Evolutionary conservation across 1,140 invertebrate genomes (phyloP).

Genomic region (Agraylea sexmaculata): DNA sequence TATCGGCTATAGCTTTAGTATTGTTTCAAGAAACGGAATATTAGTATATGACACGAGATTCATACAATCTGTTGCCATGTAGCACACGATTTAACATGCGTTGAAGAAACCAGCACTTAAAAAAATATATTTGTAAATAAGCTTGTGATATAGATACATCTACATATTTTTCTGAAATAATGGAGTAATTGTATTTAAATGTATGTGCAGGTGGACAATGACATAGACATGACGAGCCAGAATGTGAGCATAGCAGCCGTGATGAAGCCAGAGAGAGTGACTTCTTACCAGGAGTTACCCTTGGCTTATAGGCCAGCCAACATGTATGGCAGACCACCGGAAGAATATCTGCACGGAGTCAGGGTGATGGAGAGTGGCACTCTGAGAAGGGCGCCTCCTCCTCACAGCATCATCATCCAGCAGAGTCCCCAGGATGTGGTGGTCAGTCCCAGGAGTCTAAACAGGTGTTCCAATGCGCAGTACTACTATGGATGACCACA

Average conservation of each 20-base stretch:
- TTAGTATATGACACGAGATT: no score
- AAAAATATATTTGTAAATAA: no score
- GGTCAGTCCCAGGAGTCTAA: constrained; percentile 37
- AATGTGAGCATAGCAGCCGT: constrained; percentile 34
- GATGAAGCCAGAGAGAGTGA: constrained; percentile 33
- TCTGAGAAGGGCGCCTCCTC: constrained; percentile 32
- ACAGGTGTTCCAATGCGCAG: constrained; percentile 40
- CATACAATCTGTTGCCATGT: no score
- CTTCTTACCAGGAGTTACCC: constrained; percentile 32
- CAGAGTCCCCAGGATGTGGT: constrained; percentile 36
- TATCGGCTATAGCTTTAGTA: no score
- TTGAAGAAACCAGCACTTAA: no score
- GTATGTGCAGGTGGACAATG: constrained; percentile 40
- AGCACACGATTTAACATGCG: no score
- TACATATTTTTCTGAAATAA: no score
- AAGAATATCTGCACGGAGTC: constrained; percentile 32
- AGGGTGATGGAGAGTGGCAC: constrained; percentile 37
- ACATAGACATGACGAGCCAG: constrained; percentile 38
- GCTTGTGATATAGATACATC: no score
- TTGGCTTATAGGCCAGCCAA: constrained; percentile 35
- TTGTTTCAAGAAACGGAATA: no score
- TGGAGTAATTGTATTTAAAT: no score
- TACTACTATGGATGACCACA: constrained; percentile 42
- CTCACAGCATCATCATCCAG: constrained; percentile 33
- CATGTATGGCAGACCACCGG: constrained; percentile 38